Percentiles rank a stretch among this genome's conserved stretches.
phyloP scores from a whole-genome alignment of 2,888 invertebrate species.

The Margaritifera margaritifera region DNA sequence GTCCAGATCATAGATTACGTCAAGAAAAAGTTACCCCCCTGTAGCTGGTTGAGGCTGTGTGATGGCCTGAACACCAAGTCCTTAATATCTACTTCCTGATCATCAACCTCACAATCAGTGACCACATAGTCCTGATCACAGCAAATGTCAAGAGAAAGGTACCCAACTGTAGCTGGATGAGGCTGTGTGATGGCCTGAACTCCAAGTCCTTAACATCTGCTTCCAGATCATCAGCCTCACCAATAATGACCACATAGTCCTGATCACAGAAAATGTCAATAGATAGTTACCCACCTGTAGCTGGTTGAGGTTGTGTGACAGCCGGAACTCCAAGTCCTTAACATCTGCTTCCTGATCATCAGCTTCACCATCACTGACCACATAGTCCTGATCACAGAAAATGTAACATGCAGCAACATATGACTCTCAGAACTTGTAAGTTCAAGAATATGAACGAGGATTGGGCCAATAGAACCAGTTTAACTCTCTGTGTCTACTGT shows the following conservation, averaged over 20 bases:
- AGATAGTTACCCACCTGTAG: slow-evolving; percentile 74
- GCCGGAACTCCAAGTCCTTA: slow-evolving; percentile 88
- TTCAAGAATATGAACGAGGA: background rate
- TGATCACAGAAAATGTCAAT: slow-evolving; percentile 11
- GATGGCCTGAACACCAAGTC: slow-evolving; percentile 90
- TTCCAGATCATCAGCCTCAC: slow-evolving; percentile 79
- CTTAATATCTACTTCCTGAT: slow-evolving; percentile 82
- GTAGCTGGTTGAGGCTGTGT: slow-evolving; percentile 78
- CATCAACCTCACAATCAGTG: slow-evolving; percentile 76
- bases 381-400: slow-evolving; percentile 43
- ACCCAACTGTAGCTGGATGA: slow-evolving; percentile 75
- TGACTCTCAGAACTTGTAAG: background rate
- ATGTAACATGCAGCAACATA: background rate
- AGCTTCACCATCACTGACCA: slow-evolving; percentile 72
- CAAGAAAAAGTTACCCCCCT: slow-evolving; percentile 75
- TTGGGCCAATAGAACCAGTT: no score
- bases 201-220: slow-evolving; percentile 88
- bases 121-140: slow-evolving; percentile 52
- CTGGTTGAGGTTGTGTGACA: slow-evolving; percentile 81
- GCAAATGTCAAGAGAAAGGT: no score
- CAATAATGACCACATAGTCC: slow-evolving; percentile 63
- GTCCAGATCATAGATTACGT: no score
- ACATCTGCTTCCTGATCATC: slow-evolving; percentile 83
- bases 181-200: slow-evolving; percentile 87
- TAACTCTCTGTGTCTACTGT: no score